Conservation (phyloP, 2,888 invertebrate species). For the Dynastes grantii region DNA sequence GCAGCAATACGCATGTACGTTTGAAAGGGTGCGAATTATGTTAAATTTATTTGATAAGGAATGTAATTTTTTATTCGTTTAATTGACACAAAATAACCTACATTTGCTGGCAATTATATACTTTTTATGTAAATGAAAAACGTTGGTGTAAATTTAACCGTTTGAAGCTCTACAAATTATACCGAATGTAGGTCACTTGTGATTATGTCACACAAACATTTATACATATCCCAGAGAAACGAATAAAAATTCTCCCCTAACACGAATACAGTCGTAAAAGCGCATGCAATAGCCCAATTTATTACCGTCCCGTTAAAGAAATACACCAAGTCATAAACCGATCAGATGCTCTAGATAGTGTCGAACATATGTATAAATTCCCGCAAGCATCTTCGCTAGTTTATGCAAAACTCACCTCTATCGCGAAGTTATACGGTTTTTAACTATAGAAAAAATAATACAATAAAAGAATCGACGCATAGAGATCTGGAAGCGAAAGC, state of each 20-base stretch:
- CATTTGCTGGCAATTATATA: too few relatives aligned
- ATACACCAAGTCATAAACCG: neutral
- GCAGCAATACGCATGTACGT: too few relatives aligned
- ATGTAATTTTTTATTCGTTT: too few relatives aligned
- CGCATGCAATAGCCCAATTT: constrained; percentile 29
- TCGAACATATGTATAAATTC: neutral
- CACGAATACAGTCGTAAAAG: constrained; percentile 15
- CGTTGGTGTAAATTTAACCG: neutral
- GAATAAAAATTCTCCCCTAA: neutral
- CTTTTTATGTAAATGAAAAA: neutral
- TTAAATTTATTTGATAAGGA: too few relatives aligned
- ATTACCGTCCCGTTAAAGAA: constrained; percentile 4
- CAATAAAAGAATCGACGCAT: neutral
- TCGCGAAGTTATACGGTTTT: neutral
- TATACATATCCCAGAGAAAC: neutral
- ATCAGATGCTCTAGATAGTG: neutral
- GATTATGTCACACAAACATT: constrained; percentile 17
- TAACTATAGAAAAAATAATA: constrained; percentile 7
- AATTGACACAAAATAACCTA: too few relatives aligned
- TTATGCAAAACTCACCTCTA: constrained; percentile 13
- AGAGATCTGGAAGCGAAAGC: neutral
- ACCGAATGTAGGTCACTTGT: neutral
- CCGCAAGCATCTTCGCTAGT: neutral
- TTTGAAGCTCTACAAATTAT: neutral
- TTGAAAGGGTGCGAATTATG: too few relatives aligned